These are phyloP conservation scores for Himalopsyche kuldschensis DNA, from an alignment of 2,888 invertebrate genomes.

Conservation along the genomic window DNA sequence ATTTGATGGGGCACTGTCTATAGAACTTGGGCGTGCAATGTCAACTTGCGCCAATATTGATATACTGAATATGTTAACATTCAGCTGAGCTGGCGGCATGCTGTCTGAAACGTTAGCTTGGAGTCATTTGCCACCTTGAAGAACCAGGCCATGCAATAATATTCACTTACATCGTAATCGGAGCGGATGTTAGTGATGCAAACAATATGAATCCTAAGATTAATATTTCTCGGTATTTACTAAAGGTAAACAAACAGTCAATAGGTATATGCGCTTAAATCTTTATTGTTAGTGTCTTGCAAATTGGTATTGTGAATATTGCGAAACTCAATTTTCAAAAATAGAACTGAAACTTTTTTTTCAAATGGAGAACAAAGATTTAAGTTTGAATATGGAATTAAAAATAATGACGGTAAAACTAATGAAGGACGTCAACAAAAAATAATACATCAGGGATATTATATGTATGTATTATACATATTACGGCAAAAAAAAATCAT, in stretches of 20 bases:
- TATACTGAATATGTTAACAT: neutral
- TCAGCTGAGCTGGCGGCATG: neutral
- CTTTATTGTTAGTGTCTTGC: neutral
- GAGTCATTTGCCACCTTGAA: neutral
- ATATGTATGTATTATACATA: too few relatives aligned
- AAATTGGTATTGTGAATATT: neutral
- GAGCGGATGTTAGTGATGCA: neutral
- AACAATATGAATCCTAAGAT: neutral
- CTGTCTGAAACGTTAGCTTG: neutral
- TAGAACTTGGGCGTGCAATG: neutral
- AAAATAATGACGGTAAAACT: too few relatives aligned
- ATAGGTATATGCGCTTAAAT: neutral
- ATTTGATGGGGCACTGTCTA: neutral
- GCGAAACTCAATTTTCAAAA: too few relatives aligned
- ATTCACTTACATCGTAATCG: neutral
- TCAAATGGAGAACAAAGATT: too few relatives aligned
- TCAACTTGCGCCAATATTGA: neutral
- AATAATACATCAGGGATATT: too few relatives aligned
- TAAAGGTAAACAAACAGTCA: neutral
- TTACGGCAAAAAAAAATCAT: too few relatives aligned
- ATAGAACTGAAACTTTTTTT: too few relatives aligned
- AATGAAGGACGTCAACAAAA: too few relatives aligned
- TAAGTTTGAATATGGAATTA: too few relatives aligned
- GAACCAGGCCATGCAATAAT: neutral
- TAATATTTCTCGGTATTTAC: neutral